Percentiles rank a stretch among this genome's conserved stretches.
phyloP scores from a whole-genome alignment of 2,888 invertebrate species.

The Orthonychiurus folsomi region DNA sequence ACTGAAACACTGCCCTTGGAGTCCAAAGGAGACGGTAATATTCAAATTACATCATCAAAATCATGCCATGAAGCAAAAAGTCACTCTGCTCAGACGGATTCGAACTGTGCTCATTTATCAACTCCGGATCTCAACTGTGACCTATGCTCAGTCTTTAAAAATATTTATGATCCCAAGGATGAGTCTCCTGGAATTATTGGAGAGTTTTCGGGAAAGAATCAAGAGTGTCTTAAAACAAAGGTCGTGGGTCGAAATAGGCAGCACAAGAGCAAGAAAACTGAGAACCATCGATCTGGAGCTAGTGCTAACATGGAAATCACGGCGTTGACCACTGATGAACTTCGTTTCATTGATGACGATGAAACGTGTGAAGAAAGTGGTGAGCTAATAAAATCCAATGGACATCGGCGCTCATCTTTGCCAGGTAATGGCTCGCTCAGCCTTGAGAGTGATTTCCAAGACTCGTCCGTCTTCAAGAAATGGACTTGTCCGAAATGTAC shows the following conservation, averaged over 20 bases:
- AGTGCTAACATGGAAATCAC: background rate
- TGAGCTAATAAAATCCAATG: conserved; percentile 8
- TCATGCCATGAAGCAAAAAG: too few relatives aligned
- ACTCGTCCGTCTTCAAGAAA: conserved; percentile 17
- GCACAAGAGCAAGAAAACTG: background rate
- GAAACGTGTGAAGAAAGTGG: conserved; percentile 13
- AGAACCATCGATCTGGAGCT: background rate
- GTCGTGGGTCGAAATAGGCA: background rate
- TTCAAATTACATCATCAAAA: too few relatives aligned
- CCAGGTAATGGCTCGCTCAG: conserved; percentile 29
- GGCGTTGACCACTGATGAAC: conserved; percentile 9
- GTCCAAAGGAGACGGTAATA: background rate
- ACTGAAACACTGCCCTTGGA: background rate
- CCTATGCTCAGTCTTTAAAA: background rate
- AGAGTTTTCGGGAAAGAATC: background rate
- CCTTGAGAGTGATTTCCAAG: conserved; percentile 30
- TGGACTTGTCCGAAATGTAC: conserved; percentile 88
- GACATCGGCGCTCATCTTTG: conserved; percentile 34
- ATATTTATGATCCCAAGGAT: background rate
- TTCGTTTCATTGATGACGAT: conserved; percentile 28
- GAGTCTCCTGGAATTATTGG: too few relatives aligned
- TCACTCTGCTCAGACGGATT: background rate
- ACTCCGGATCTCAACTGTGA: background rate
- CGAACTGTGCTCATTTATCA: background rate
- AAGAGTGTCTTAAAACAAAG: background rate